Base-by-base conservation (phyloP, 1,140 invertebrate genomes). In the Zaprionus nigranus region DNA sequence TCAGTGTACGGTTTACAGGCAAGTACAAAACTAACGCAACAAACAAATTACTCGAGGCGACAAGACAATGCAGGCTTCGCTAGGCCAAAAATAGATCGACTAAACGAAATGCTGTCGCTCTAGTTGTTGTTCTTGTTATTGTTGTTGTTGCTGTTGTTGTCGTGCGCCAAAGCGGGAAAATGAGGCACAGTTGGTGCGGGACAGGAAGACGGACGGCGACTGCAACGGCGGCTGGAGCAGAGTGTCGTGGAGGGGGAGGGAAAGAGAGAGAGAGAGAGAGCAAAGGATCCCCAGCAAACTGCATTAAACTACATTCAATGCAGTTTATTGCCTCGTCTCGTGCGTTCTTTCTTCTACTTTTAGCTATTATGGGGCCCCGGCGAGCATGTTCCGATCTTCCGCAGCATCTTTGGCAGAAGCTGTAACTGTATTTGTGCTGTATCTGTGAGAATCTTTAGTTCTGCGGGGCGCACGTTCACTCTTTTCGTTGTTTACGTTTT, bases 251-350 rank as follows among this genome's bases (percentile, higher is more conserved):
- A 40, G 28, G 40, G 17, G 3, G 5, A 36, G 22, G 3, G 46
- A 30, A 46, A 13, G 20, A 24, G n/a, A 11, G 28, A 49, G 22
- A 34, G 22, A 22, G 24, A 43, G 20, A 2, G n/a, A 53, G 72
- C 64, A 56, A 56, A 90, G 87, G 87, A 90, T 86, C 87, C 87
- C 87, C 87, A 90, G 87, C 87, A 90, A 90, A 90, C 87, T 90
- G 82, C 82, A 83, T 90, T 91, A 90, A 91, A 90, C 87, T 90
- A 90, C 87, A 86, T 90, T 90, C 82, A 66, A 53, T 66, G 76
- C 76, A 81, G 86, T 90, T 90, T 90, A 90, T 90, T 83, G 82
- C 87, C 57, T 83, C 71, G 65, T 71, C 56, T 60, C 62, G 72
- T 71, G 69, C 59, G 61, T 81, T 66, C 51, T 66, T 84, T 88